Evolutionary conservation across 2,113 vertebrate species (phyloP).

Genomic region (Podocnemis expansa): DNA sequence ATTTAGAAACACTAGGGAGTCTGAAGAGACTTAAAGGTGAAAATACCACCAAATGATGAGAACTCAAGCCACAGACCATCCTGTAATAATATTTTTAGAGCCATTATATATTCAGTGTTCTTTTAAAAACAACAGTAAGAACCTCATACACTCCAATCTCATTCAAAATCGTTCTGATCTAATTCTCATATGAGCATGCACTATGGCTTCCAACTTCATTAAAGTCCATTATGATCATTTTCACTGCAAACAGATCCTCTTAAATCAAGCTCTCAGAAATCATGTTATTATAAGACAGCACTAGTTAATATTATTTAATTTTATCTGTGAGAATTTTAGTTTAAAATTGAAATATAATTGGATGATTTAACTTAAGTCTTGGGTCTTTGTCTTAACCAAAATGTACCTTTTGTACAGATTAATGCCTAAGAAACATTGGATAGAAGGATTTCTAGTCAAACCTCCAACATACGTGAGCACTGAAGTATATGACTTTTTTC

Average conservation of each 20-base stretch:
- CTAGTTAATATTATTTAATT: neutral
- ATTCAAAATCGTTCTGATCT: neutral
- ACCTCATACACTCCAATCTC: neutral
- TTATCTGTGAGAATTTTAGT: neutral
- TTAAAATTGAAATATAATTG: slow-evolving; percentile 14
- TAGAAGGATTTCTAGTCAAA: neutral
- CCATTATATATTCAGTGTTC: neutral
- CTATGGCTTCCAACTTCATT: neutral
- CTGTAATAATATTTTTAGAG: slow-evolving; percentile 9
- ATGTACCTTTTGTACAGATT: neutral
- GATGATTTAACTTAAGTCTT: neutral
- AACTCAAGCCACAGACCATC: slow-evolving; percentile 1
- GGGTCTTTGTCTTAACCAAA: neutral
- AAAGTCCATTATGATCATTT: neutral
- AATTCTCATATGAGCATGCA: neutral
- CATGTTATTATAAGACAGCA: neutral
- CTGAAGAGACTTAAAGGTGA: neutral
- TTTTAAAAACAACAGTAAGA: neutral
- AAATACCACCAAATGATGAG: neutral
- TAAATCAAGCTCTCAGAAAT: slow-evolving; percentile 10
- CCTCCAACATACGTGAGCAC: neutral
- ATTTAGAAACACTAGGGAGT: neutral
- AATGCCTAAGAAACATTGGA: neutral
- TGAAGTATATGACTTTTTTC: neutral
- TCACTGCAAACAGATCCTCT: neutral